Evolutionary conservation across 2,797 vertebrate genomes (phyloP).

Genomic region (Hoplostethus mediterraneus): DNA sequence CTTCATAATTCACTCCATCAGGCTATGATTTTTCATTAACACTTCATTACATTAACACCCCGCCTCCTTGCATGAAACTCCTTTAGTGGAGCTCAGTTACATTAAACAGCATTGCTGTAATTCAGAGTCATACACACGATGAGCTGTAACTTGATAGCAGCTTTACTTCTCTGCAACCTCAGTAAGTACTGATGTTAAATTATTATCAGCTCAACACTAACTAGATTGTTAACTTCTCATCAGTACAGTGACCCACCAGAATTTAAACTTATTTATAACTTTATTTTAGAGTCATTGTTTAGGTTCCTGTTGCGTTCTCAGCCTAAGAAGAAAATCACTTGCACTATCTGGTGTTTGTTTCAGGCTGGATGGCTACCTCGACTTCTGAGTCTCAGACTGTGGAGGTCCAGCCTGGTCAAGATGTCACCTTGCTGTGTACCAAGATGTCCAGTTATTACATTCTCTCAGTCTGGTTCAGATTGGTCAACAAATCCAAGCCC

Average conservation of each 20-base stretch:
- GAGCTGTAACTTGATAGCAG: slow-evolving; percentile 9
- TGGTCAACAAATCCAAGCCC: slow-evolving; percentile 2
- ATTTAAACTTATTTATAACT: too few relatives aligned
- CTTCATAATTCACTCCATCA: background rate
- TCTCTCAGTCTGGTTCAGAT: slow-evolving; percentile 27
- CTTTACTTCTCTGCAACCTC: slow-evolving; percentile 4
- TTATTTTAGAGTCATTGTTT: background rate
- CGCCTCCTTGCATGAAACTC: background rate
- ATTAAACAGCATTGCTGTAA: background rate
- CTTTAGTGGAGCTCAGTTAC: background rate
- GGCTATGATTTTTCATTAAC: too few relatives aligned
- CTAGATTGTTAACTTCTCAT: background rate
- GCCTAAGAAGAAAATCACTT: too few relatives aligned
- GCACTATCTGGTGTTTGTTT: background rate
- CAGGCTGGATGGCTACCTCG: too few relatives aligned
- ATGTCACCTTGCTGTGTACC: slow-evolving; percentile 27
- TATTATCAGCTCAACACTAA: background rate
- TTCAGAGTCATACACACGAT: slow-evolving; percentile 8
- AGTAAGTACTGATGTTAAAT: slow-evolving; percentile 13
- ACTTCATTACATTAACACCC: background rate
- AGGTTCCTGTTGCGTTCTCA: too few relatives aligned
- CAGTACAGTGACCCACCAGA: too few relatives aligned
- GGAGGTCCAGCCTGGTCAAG: background rate
- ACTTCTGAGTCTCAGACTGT: background rate
- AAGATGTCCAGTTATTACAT: slow-evolving; percentile 1